Evolutionary conservation across 37 sponge, comb jelly and placozoan species (phyloP), one percentile per base, ranked within the genome.

Genomic region (Crambe crambe): DNA sequence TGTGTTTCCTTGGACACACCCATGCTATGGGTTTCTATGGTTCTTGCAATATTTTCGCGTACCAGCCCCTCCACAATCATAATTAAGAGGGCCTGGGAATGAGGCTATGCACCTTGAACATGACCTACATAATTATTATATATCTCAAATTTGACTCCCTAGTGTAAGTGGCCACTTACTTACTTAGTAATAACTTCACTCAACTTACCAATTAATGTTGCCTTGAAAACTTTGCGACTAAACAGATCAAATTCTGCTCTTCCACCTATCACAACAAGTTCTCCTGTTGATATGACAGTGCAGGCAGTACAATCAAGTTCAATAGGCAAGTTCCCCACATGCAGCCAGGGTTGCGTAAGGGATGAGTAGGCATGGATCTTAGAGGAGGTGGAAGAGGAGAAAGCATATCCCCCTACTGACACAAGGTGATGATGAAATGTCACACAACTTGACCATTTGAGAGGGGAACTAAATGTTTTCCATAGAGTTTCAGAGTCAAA

Each of bases 271-370:
- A 71, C 41, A 8, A 71, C 8, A 39, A 71, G 26, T 23, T 71
- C 72, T 39, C 43, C 43, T 40, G 43, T 40, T 25, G 72, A 42
- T 3, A 71, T 39, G 72, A 40, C 72, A n/a, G 25, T 4, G 26
- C 2, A 5, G 26, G 38, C 35, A 37, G 72, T 41, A 1, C n/a
- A 71, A 38, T 40, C 30, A 36, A 59, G 37, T 12, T 3, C 64
- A 23, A 62, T 6, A n/a, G 77, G 77, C 63, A 77, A 18, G 42
- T 77, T 39, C 42, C 63, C 47, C 63, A 77, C 77, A 6, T 62
- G 77, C 29, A 77, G 39, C 77, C 77, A 77, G 63, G 77, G 37
- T 18, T 62, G 42, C n/a, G 77, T 77, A 36, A 58, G 40, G 40
- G 62, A 34, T 20, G 63, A 39, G 43, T 62, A 61, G 77, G 65